Evolutionary conservation across 2,797 vertebrate species (phyloP), one percentile per base, ranked within the genome.

Genomic region (Diglossa cyanea): DNA sequence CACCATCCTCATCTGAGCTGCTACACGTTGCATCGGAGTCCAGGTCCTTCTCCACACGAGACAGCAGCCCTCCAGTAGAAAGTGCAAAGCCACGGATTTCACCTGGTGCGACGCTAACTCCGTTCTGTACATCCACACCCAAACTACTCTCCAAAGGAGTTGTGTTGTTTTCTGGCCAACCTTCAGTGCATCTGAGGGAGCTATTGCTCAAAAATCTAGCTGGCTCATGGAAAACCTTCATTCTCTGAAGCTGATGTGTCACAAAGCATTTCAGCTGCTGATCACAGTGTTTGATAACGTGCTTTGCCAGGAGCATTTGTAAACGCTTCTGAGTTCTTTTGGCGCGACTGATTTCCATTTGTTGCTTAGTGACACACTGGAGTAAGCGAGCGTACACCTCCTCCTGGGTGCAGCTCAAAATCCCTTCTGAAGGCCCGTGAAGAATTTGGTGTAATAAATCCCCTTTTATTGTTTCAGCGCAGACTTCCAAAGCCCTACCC

Each of bases 21-120:
- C 98, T 99, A 84, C 98, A 98, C 1, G 99, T 99, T 84, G 98
- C 99, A 75, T 99, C 99, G 1, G 99, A 99, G 97, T 99, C 99
- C 97, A 99, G 94, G 81, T 97, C 98, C 85, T 98, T 97, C 97
- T 98, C 98, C 81, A 98, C 97, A 1, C 96, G 97, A 66, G 97
- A 98, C 86, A 99, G 97, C 80, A 99, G 94, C 40, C 96, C 97
- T 94, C 97, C 97, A 66, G 98, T 79, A 88, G 96, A 98, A 81
- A 84, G 95, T 55, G 97, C 98, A 96, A 99, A 99, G 51, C 97
- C 98, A 73, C 94, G 93, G 74, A 99, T 92, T 94, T 98, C 98
- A 63, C 97, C 94, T 24, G 95, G 93, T 33, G 93, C 95, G 45
- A 96, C 20, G 30, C 90, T 79, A 77, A 97, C 94, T 89, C 88